phyloP scores from a whole-genome alignment of 2,888 invertebrate genomes.

The Cantharis nigra region DNA sequence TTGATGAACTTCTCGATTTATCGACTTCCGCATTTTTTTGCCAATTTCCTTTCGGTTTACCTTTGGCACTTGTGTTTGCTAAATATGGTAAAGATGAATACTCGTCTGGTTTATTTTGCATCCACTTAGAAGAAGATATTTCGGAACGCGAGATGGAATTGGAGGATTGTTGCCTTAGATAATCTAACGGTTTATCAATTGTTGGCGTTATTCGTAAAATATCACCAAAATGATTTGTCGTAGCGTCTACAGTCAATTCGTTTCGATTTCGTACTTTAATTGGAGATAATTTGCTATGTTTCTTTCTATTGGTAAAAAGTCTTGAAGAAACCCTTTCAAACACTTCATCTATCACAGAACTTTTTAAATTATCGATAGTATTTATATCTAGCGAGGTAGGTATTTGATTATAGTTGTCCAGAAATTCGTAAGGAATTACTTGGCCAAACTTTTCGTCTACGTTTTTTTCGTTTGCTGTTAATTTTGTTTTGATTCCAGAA shows the following conservation, averaged over 20 bases:
- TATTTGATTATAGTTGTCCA: constrained; percentile 6
- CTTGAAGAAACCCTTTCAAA: constrained; percentile 34
- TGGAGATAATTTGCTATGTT: not conserved
- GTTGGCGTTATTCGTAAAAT: constrained; percentile 20
- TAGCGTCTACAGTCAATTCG: not conserved
- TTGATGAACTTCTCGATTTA: constrained; percentile 18
- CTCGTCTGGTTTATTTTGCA: constrained; percentile 30
- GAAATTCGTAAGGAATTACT: not conserved
- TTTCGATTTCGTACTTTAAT: not conserved
- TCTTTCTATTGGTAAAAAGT: constrained; percentile 27
- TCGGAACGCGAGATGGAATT: constrained; percentile 30
- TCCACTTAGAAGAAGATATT: constrained; percentile 33
- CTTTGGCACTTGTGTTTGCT: constrained; percentile 34
- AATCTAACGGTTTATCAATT: constrained; percentile 1
- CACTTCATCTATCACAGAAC: constrained; percentile 41
- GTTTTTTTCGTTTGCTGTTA: not conserved
- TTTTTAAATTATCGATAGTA: constrained; percentile 14
- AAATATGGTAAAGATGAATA: constrained; percentile 47
- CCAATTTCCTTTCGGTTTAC: constrained; percentile 13
- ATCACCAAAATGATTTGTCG: constrained; percentile 7
- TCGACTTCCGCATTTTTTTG: constrained; percentile 8
- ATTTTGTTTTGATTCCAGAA: not conserved
- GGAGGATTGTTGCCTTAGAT: constrained; percentile 18
- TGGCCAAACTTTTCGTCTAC: not conserved
- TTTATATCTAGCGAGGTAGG: constrained; percentile 6